Base-by-base conservation (phyloP, 2,797 vertebrate species). In the Tapera naevia region DNA sequence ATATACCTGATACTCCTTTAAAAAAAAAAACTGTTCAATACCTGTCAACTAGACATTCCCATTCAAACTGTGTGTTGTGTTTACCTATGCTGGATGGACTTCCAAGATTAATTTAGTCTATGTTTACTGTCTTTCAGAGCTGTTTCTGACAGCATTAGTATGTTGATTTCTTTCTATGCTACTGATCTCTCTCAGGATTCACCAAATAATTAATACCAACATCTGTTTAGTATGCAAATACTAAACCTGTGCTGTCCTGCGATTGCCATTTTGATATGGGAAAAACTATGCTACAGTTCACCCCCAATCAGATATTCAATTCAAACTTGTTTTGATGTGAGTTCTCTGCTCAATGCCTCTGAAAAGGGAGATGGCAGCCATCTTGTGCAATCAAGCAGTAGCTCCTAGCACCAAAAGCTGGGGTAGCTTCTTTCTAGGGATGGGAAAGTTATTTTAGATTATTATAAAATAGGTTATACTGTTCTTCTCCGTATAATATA, bases 171-270 rank as follows among this genome's bases (percentile, higher is more conserved):
- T 89, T 80, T 91, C 64, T 85, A 30, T 19, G 24, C 65, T 78
- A 48, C 65, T 64, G 64, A 45, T 76, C 33, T 73, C 71, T 94
- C 85, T 50, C 65, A 83, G 79, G 72, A 91, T 85, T 91, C 69
- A 58, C 45, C 65, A 74, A 80, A 89, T 89, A 89, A 95, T 94
- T 95, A 94, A 94, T 92, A 86, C 41, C 51, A 91, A 80, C 76
- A 75, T 85, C 89, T 94, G 41, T 86, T 83, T 95, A 86, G 70
- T 43, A 91, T 89, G 87, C 72, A 96, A 86, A 79, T 84, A n/a
- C 18, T 80, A 37, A 56, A 84, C 19, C 19, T 0, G 1, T 46
- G 33, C 50, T 86, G 65, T 78, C 73, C 57, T 94, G 50, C 64
- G 28, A 58, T 65, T 88, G 41, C 76, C n/a, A 58, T 86, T 92